These are phyloP conservation scores for Phrynocephalus forsythii DNA, from an alignment of 2,797 vertebrate species.

Conservation along the genomic window DNA sequence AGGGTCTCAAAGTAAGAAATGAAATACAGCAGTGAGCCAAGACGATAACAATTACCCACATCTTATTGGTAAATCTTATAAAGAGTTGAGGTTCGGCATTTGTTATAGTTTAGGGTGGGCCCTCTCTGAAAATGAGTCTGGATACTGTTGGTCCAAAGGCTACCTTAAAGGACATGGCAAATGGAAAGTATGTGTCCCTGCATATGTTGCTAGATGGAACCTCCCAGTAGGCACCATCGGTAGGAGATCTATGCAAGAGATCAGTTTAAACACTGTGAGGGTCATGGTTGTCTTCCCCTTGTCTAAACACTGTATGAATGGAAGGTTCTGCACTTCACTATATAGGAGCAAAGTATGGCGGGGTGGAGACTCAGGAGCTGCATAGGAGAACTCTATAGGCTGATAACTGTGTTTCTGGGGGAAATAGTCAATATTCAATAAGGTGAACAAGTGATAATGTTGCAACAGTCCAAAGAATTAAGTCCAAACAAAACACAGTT, in stretches of 20 bases:
- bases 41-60: background rate
- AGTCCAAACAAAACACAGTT: background rate
- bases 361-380: background rate
- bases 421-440: background rate
- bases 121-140: background rate
- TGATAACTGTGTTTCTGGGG: background rate
- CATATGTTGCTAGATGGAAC: background rate
- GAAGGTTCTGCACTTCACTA: background rate
- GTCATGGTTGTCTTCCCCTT: background rate
- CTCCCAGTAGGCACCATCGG: background rate
- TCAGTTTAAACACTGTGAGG: background rate
- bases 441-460: background rate
- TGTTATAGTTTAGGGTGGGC: background rate
- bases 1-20: background rate
- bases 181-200: background rate
- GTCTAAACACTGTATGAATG: background rate
- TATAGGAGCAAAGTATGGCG: background rate
- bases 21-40: background rate
- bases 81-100: background rate
- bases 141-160: too few species aligned
- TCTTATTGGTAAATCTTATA: background rate
- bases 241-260: background rate
- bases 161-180: background rate
- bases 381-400: too few species aligned
- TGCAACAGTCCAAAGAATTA: background rate